phyloP scores from a whole-genome alignment of 2,113 vertebrate species.

The Caloenas nicobarica region DNA sequence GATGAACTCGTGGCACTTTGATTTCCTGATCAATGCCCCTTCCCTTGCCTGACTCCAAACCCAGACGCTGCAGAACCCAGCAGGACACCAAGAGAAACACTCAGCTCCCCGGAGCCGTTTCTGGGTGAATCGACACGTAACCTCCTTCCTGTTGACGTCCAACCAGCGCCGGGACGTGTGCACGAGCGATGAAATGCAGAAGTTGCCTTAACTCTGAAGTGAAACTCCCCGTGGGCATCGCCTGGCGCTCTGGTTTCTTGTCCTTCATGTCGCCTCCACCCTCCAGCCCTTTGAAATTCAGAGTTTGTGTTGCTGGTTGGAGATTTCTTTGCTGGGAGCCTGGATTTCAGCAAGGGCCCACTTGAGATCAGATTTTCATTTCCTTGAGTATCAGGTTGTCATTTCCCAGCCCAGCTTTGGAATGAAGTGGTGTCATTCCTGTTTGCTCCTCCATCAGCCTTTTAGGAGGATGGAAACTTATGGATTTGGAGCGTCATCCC shows the following conservation, averaged over 20 bases:
- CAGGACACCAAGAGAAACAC: rapidly evolving
- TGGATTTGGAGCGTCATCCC: background rate
- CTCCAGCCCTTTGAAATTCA: background rate
- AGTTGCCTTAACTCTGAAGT: background rate
- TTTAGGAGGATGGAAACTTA: rapidly evolving
- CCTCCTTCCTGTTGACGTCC: background rate
- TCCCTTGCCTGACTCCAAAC: background rate
- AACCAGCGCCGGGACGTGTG: rapidly evolving
- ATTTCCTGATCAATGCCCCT: background rate
- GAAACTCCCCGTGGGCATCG: rapidly evolving
- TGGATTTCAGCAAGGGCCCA: background rate
- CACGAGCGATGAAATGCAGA: background rate
- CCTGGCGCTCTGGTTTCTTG: background rate
- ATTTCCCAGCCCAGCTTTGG: background rate
- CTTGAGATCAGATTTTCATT: too few species aligned
- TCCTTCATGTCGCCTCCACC: background rate
- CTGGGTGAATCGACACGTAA: background rate
- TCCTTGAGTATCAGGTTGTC: background rate
- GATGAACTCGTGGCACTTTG: background rate
- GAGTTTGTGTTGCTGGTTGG: too few species aligned
- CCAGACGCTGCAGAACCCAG: rapidly evolving
- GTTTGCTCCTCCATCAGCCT: rapidly evolving
- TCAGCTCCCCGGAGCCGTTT: background rate
- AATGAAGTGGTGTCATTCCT: rapidly evolving
- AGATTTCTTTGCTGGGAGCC: background rate